Evolutionary conservation across 2,113 vertebrate genomes (phyloP), one percentile per base, ranked within the genome.

Genomic region (Muscicapa adusta): DNA sequence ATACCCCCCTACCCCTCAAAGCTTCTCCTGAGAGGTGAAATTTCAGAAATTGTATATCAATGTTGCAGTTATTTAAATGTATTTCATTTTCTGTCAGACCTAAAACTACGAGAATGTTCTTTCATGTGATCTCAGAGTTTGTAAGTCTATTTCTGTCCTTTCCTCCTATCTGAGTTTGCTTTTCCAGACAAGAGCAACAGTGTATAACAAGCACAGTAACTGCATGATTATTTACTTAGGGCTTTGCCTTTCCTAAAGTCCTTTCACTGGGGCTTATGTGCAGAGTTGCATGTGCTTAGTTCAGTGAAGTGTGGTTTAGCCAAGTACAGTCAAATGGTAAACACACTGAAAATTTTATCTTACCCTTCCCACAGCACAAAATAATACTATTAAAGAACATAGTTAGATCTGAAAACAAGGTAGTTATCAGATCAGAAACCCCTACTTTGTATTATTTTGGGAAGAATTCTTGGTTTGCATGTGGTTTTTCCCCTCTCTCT

Each of bases 231-330:
- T 94, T 95, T 96, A 82, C 90, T 90, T 57, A 79, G n/a, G 90
- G 67, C 50, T 93, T 95, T 91, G 85, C 73, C 89, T 91, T 85
- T 89, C n/a, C 70, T 73, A 23, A 91, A 85, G 74, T 57, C 36
- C 36, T 93, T 93, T 88, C 78, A 50, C 14, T 88, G 34, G 58
- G 45, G 6, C 11, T 90, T 76, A 85, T 61, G 62, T 56, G 54
- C 85, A 60, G 61, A 75, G 42, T 72, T 78, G 40, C 45, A 68
- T 24, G 81, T 76, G 45, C 66, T 65, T 68, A 90, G 71, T 42
- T 94, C 85, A 72, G 42, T 73, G 66, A 70, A 94, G 14, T 75
- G 67, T 57, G 23, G 45, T 88, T 88, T 88, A 85, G 40, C 81
- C 66, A 92, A 70, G 51, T 74, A 79, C 33, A 86, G 29, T 76